Evolutionary conservation across 2,888 invertebrate species (phyloP).

Genomic region (Nephrocerus scutellatus): DNA sequence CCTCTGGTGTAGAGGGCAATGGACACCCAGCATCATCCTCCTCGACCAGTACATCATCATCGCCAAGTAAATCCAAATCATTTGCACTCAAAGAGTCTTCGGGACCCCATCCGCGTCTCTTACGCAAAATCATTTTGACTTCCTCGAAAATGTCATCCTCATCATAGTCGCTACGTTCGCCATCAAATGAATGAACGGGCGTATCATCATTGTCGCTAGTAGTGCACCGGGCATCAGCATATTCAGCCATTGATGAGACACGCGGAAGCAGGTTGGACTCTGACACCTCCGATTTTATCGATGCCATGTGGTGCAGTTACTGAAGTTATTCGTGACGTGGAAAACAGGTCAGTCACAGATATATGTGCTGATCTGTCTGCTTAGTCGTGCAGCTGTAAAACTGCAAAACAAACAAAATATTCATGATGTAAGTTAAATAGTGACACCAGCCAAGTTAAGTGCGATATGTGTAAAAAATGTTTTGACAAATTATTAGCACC

Average conservation of each 20-base stretch:
- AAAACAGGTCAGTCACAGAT: no score
- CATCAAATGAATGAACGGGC: conserved; percentile 23
- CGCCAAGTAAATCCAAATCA: conserved; percentile 41
- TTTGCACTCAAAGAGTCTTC: conserved; percentile 40
- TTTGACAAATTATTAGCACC: no score
- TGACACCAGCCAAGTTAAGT: no score
- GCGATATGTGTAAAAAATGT: no score
- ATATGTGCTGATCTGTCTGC: no score
- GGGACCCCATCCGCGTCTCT: conserved; percentile 44
- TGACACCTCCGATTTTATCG: conserved; percentile 19
- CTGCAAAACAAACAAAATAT: no score
- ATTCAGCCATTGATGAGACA: conserved; percentile 21
- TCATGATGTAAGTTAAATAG: no score
- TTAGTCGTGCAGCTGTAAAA: no score
- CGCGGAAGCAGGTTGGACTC: conserved; percentile 25
- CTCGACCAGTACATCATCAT: conserved; percentile 43
- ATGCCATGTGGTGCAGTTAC: no score
- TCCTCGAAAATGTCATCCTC: conserved; percentile 42
- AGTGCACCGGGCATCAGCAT: conserved; percentile 25
- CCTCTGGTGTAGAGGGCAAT: conserved; percentile 78
- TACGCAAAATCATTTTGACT: conserved; percentile 44
- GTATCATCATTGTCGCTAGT: conserved; percentile 26
- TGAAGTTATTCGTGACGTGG: no score
- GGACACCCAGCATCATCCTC: conserved; percentile 80
- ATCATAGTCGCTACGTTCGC: conserved; percentile 26